These are phyloP conservation scores for Nasonovia ribisnigri DNA, from an alignment of 2,888 invertebrate species.

Conservation along the genomic window DNA sequence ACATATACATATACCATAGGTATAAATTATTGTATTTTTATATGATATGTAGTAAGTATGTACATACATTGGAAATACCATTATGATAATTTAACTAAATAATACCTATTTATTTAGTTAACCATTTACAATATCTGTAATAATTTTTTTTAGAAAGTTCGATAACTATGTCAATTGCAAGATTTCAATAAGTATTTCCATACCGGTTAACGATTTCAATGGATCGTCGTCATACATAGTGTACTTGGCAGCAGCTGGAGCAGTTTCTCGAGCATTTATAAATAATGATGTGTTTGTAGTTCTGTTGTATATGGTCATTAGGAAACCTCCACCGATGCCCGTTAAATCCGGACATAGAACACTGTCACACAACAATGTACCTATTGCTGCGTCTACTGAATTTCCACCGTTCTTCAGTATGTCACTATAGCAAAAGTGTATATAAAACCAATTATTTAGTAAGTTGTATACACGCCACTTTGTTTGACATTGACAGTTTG, in stretches of 20 bases:
- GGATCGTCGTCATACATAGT: conserved; percentile 75
- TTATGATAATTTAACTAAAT: neutral
- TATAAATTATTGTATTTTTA: no score
- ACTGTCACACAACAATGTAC: conserved; percentile 70
- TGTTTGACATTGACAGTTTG: neutral
- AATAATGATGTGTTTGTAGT: conserved; percentile 75
- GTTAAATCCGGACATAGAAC: conserved; percentile 70
- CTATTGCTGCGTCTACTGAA: conserved; percentile 71
- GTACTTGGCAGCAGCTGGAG: conserved; percentile 76
- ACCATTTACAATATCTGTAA: neutral
- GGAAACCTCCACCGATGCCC: conserved; percentile 79
- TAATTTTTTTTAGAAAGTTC: neutral
- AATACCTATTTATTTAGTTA: neutral
- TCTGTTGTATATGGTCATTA: conserved; percentile 82
- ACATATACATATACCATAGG: no score
- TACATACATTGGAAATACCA: neutral
- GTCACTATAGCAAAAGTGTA: conserved; percentile 67
- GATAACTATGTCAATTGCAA: neutral
- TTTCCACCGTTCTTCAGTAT: conserved; percentile 70
- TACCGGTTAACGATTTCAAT: conserved; percentile 73
- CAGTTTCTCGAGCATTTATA: conserved; percentile 82
- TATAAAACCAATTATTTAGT: neutral
- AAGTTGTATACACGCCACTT: neutral
- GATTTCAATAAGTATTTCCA: neutral
- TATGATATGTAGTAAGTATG: neutral